phyloP scores from a whole-genome alignment of 1,140 invertebrate genomes.

The Drepana arcuata region DNA sequence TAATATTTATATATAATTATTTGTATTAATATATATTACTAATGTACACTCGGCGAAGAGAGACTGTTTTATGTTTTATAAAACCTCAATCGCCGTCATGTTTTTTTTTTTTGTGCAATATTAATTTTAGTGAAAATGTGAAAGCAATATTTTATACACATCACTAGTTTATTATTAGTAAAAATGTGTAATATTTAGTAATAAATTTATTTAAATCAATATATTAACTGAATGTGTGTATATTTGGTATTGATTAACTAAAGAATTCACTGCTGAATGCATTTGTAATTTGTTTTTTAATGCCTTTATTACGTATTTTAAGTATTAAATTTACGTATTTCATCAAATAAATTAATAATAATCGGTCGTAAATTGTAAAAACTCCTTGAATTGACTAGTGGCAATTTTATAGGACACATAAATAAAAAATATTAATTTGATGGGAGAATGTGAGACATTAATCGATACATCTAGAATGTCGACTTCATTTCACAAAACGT shows the following conservation, averaged over 20 bases:
- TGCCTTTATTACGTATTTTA: constrained; percentile 4
- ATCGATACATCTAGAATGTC: too few species aligned
- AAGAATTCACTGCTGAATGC: too few species aligned
- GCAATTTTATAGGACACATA: too few species aligned
- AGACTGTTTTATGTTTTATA: background rate
- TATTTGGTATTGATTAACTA: background rate
- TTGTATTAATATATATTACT: background rate
- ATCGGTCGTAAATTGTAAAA: constrained; percentile 28
- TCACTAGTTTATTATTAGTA: constrained; percentile 32
- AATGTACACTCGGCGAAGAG: background rate
- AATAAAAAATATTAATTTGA: too few species aligned
- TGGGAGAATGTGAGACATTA: too few species aligned
- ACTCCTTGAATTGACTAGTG: too few species aligned
- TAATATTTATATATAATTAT: constrained; percentile 5
- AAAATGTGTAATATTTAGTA: too few species aligned
- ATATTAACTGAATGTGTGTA: constrained; percentile 3
- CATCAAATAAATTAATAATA: constrained; percentile 10
- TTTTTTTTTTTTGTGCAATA: constrained; percentile 36
- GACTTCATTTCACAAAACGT: too few species aligned
- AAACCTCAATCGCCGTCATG: constrained; percentile 1
- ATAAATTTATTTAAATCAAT: constrained; percentile 2
- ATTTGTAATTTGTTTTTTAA: too few species aligned
- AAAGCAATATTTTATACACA: constrained; percentile 58
- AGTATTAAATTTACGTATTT: constrained; percentile 11
- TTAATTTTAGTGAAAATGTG: constrained; percentile 39